Evolutionary conservation across 2,888 invertebrate species (phyloP), one percentile per base, ranked within the genome.

Genomic region (Hesperia comma): DNA sequence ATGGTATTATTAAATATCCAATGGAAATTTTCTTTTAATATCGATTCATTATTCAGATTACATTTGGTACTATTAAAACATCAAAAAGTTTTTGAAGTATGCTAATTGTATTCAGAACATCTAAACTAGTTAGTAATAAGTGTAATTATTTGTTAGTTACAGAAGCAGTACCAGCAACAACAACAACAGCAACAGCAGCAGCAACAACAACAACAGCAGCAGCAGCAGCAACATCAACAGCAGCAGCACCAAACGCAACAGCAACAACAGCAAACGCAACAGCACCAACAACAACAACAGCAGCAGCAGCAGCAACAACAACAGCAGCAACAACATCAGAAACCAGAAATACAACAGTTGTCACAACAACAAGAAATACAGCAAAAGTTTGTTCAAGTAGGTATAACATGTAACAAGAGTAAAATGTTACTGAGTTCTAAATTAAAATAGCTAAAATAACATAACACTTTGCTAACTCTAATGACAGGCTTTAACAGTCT

Each of bases 351-450:
- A n/a, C 92, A 92, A 67, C 88, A 90, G 73, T 86, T 89, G 61
- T 79, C 86, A 68, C 93, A 92, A 73, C 93, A 93, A 69, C 86
- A 92, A 67, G 93, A 93, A 5, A 83, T 93, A 63, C 93, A 93
- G 69, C 90, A 91, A 70, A 92, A 92, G 70, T 92, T 88, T 76
- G 79, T 92, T 68, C 92, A 92, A 85, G 92, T 90, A 77, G 26
- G 26, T 26, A 5, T 26, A 4, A 26, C 26, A 26, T 26, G 26
- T 26, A 26, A 26, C 5, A 26, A 26, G 2, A 26, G 26, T 26
- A 26, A 26, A 2, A 26, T 26, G n/a, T n/a, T n/a, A n/a, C 5
- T 26, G 26, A 26, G 26, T 26, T 26, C 5, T 4, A 26, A 26
- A 4, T 26, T 26, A 4, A n/a, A n/a, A 4, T 5, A 26, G 26